Base-by-base conservation (phyloP, 2,888 invertebrate species). In the Pseudolycoriella hygida region DNA sequence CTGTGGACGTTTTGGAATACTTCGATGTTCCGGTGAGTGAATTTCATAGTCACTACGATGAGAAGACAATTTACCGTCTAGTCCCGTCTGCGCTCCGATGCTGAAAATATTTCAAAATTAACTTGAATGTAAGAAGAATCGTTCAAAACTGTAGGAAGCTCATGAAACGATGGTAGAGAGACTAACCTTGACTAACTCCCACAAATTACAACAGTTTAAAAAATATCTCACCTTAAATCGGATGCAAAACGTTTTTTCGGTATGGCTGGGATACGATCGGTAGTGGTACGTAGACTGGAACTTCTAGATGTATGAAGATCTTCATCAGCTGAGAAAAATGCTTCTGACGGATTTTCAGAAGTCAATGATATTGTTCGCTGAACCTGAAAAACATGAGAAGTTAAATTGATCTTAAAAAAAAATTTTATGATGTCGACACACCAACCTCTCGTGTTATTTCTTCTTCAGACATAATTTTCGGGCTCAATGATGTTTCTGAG, bases 321-420 rank as follows among this genome's bases (percentile, higher is more conserved):
- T 64, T 93, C 92, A 57, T 92, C 90, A 0, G 92, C 92, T 0
- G 92, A 92, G 60, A 87, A 92, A 65, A 90, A 93, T 44, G 84
- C 81, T 64, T 92, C 92, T 0, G 87, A 87, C 55, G 85, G 87
- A 61, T 89, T 89, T 61, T 89, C 88, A 48, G 87, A 87, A 1
- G 85, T 85, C 59, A 89, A 77, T 0, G 88, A 89, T 57, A 84
- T 79, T 1, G 89, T 87, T 54, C 89, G 70, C 62, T 86, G 85
- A 6, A 66, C 65, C 51, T 63, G 62, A 4, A 1, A 40, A 11
- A 17, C 17, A 15, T 17, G 25, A 57, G 51, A 12, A 58, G 58
- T 6, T 51, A 53, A 2, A 58, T 58, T 19, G 58, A 49, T 19
- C 14, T 30, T 30, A 30, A 30, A 30, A 30, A 30, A 30, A 30